phyloP scores from a whole-genome alignment of 2,888 invertebrate genomes.

The Leuctra nigra region DNA sequence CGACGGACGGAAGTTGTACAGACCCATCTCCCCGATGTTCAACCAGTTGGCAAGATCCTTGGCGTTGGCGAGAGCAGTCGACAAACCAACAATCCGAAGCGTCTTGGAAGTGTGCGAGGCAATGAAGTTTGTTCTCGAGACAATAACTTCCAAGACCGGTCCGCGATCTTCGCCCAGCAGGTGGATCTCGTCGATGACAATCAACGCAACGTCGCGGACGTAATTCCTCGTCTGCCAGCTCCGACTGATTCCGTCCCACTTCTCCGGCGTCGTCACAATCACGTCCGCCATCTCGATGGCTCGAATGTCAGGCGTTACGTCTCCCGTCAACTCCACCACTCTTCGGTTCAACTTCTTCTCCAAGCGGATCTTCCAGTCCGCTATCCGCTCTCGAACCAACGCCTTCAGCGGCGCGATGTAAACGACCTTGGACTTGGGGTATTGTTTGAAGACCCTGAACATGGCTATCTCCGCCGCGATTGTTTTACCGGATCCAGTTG shows the following conservation, averaged over 20 bases:
- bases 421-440: conserved; percentile 79
- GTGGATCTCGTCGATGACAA: conserved; percentile 98
- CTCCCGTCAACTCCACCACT: conserved; percentile 86
- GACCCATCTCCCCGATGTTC: conserved; percentile 75
- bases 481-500: conserved; percentile 97
- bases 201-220: conserved; percentile 81
- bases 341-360: conserved; percentile 64
- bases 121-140: conserved; percentile 95
- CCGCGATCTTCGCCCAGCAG: conserved; percentile 86
- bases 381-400: conserved; percentile 90
- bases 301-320: conserved; percentile 76
- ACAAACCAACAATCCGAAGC: conserved; percentile 87
- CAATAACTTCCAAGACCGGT: conserved; percentile 92
- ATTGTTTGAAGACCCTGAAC: conserved; percentile 78
- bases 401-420: conserved; percentile 99
- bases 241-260: conserved; percentile 99
- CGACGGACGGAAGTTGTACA: conserved; percentile 96
- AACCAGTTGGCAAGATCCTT: conserved; percentile 96
- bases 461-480: conserved; percentile 97
- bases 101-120: conserved; percentile 77
- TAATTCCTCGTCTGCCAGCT: conserved; percentile 97
- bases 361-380: conserved; percentile 86
- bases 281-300: conserved; percentile 81
- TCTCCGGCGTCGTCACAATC: conserved; percentile 98
- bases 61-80: conserved; percentile 97